A percentile compares a stretch with the other conserved stretches of the same genome.
phyloP scores from a whole-genome alignment of 2,113 vertebrate species.

The Nycticorax nycticorax region DNA sequence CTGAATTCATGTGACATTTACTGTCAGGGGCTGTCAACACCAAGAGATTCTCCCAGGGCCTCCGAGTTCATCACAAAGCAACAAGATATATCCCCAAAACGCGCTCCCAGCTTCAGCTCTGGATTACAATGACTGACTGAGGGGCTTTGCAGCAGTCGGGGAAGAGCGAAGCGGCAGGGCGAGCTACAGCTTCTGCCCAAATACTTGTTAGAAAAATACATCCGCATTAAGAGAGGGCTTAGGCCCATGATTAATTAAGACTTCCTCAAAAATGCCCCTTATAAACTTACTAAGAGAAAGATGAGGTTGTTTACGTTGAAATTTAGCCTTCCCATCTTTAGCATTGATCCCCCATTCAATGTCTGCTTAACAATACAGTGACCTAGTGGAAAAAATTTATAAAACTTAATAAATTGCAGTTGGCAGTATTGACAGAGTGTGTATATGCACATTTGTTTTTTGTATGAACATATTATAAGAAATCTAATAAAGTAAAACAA shows the following conservation, averaged over 20 bases:
- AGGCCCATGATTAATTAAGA: neutral
- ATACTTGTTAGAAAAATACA: neutral
- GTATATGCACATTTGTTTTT: neutral
- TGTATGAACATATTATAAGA: neutral
- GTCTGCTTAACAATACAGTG: neutral
- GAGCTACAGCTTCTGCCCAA: neutral
- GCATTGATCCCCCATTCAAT: slow-evolving; percentile 11
- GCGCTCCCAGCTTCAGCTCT: neutral
- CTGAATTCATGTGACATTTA: slow-evolving; percentile 55
- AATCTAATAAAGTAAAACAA: slow-evolving; percentile 58
- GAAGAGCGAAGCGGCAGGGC: neutral
- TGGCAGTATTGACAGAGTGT: slow-evolving; percentile 49
- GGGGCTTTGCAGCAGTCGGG: neutral
- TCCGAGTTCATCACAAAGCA: slow-evolving; percentile 49
- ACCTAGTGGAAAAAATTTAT: slow-evolving; percentile 30
- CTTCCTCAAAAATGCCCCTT: neutral
- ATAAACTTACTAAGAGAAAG: neutral
- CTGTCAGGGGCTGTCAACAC: slow-evolving; percentile 70
- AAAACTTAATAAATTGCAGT: slow-evolving; percentile 49
- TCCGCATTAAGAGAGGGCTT: neutral
- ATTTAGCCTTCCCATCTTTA: neutral
- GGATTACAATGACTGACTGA: slow-evolving; percentile 27
- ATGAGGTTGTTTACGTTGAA: neutral
- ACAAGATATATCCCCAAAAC: slow-evolving; percentile 7
- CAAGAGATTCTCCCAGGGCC: slow-evolving; percentile 60